phyloP scores from a whole-genome alignment of 2,888 invertebrate species.

The Eupithecia inturbata region DNA sequence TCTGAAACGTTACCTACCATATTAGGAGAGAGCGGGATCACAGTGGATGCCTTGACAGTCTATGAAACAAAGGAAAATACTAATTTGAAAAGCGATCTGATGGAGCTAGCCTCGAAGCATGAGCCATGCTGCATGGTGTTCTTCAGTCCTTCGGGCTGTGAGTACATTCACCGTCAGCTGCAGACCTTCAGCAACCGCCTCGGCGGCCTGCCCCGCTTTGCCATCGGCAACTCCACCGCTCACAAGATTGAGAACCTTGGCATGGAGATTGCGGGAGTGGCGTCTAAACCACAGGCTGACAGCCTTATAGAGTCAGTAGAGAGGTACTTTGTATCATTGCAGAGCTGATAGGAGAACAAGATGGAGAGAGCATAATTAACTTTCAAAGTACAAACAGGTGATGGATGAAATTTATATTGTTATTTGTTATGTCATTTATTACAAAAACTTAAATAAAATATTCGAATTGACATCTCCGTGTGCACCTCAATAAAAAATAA shows the following conservation, averaged over 20 bases:
- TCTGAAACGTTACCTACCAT: slow-evolving; percentile 66
- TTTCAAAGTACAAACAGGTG: slow-evolving; percentile 29
- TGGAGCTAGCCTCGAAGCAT: slow-evolving; percentile 54
- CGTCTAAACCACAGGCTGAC: slow-evolving; percentile 63
- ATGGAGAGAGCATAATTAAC: neutral
- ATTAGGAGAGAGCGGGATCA: slow-evolving; percentile 55
- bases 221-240: slow-evolving; percentile 78
- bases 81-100: slow-evolving; percentile 61
- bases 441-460: neutral
- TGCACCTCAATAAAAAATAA: no score
- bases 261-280: slow-evolving; percentile 74
- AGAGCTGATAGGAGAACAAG: slow-evolving; percentile 30
- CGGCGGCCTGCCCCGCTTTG: slow-evolving; percentile 70
- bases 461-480: neutral
- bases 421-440: neutral
- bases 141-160: slow-evolving; percentile 78
- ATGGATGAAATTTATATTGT: slow-evolving; percentile 23
- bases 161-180: slow-evolving; percentile 72
- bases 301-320: slow-evolving; percentile 64
- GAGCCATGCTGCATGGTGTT: slow-evolving; percentile 70
- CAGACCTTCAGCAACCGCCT: slow-evolving; percentile 72
- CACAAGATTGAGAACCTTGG: slow-evolving; percentile 76
- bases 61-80: slow-evolving; percentile 77
- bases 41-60: slow-evolving; percentile 66
- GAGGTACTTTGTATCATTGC: slow-evolving; percentile 59